Conservation (phyloP, 2,113 vertebrate genomes). For the Diglossa brunneiventris region DNA sequence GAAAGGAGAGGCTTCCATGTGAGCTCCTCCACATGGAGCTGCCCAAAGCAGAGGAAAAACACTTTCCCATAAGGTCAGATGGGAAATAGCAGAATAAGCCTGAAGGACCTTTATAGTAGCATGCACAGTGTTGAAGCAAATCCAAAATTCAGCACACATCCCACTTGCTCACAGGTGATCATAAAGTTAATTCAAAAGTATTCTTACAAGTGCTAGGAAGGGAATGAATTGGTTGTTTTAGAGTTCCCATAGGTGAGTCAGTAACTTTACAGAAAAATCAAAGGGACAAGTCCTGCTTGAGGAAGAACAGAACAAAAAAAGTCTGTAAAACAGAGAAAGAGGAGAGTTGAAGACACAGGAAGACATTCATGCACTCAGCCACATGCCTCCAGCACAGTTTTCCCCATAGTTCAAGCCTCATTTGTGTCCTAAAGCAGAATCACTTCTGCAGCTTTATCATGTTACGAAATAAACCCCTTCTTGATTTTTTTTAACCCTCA, state of each 20-base stretch:
- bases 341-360: not conserved
- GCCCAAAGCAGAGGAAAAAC: not conserved
- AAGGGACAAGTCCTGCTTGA: not conserved
- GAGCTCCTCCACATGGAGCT: not conserved
- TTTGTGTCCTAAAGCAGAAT: not conserved
- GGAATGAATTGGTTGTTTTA: not conserved
- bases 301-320: not conserved
- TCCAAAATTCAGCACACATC: not conserved
- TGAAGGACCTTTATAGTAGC: not conserved
- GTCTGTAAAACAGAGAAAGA: not conserved
- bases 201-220: not conserved
- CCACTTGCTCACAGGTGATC: not conserved
- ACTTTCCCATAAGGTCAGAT: not conserved
- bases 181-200: not conserved
- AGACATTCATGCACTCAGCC: not conserved
- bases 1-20: not conserved
- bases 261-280: conserved; percentile 29
- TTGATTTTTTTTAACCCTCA: not conserved
- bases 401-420: not conserved
- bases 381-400: not conserved
- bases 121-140: not conserved
- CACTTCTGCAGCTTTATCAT: not conserved
- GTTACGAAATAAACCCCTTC: not conserved
- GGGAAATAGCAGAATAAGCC: not conserved
- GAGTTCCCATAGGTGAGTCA: not conserved